These are phyloP conservation scores for Caracal caracal DNA, from an alignment of 2,113 vertebrate genomes.

Conservation along the genomic window DNA sequence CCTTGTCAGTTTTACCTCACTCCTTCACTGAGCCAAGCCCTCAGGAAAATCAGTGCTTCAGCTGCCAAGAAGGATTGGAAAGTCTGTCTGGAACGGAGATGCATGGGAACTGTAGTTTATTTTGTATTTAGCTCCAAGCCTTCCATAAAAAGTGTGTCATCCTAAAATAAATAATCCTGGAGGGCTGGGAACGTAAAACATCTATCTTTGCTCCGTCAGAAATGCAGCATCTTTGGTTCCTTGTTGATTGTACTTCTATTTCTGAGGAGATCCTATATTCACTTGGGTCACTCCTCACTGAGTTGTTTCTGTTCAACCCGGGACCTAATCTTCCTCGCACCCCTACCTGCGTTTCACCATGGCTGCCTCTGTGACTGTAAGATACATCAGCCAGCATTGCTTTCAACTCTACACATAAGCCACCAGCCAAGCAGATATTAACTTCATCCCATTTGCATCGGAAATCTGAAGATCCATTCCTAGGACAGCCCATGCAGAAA, in stretches of 20 bases:
- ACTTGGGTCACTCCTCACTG: neutral
- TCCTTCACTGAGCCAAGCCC: constrained; percentile 45
- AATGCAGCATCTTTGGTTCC: neutral
- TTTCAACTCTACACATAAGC: neutral
- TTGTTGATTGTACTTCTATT: neutral
- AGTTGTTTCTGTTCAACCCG: neutral
- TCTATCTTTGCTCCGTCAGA: neutral
- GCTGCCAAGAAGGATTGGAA: constrained; percentile 5
- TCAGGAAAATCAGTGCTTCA: constrained; percentile 47
- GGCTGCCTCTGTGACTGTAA: neutral
- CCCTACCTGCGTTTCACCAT: neutral
- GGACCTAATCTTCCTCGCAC: neutral
- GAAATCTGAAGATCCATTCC: constrained; percentile 67
- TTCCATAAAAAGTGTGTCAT: constrained; percentile 32
- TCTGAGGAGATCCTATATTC: neutral
- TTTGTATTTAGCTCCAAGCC: constrained; percentile 54
- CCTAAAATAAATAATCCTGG: constrained; percentile 51
- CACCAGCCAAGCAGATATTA: constrained; percentile 42
- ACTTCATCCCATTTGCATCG: constrained; percentile 78
- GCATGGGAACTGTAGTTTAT: constrained; percentile 34
- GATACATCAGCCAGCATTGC: neutral
- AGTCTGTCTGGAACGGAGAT: constrained; percentile 21
- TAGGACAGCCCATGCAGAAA: constrained; percentile 63
- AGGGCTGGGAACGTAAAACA: neutral
- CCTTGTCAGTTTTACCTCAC: constrained; percentile 47